These are phyloP conservation scores for Myotis myotis DNA, from an alignment of 2,797 vertebrate species.

Conservation along the genomic window DNA sequence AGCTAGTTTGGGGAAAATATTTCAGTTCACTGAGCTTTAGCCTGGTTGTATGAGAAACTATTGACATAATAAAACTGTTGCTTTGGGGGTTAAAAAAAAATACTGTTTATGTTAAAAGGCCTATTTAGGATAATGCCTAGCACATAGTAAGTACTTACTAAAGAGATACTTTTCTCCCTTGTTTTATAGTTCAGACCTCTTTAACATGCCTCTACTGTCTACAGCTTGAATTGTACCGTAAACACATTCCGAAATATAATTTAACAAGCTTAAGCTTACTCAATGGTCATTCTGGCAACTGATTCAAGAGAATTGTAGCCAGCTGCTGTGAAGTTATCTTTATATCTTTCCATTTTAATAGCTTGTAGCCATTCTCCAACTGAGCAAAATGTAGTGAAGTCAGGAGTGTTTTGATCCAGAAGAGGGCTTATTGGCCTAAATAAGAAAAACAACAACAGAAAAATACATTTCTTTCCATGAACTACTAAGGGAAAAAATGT, in stretches of 20 bases:
- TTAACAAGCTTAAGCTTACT: slow-evolving; percentile 89
- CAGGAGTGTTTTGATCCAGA: slow-evolving; percentile 97
- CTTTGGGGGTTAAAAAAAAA: not conserved
- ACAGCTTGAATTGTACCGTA: slow-evolving; percentile 34
- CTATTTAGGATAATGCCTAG: not conserved
- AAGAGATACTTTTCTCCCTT: not conserved
- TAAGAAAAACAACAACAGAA: slow-evolving; percentile 75
- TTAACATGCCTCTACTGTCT: not conserved
- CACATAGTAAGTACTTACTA: not conserved
- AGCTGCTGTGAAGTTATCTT: slow-evolving; percentile 98
- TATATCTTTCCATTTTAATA: slow-evolving; percentile 99
- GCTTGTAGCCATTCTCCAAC: slow-evolving; percentile 99
- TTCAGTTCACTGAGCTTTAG: not conserved
- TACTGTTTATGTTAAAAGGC: not conserved
- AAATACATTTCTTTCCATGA: slow-evolving; percentile 19
- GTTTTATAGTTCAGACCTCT: not conserved
- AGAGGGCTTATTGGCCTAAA: slow-evolving; percentile 97
- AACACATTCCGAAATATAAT: slow-evolving; percentile 72
- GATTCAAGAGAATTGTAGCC: slow-evolving; percentile 98
- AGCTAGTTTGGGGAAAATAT: not conserved
- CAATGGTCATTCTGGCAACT: slow-evolving; percentile 98
- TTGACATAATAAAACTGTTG: not conserved
- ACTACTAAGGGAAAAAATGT: slow-evolving; percentile 58
- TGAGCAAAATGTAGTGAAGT: slow-evolving; percentile 96
- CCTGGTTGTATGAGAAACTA: not conserved